A percentile compares a stretch with the other conserved stretches of the same genome.
These are phyloP conservation scores for Catocala nupta DNA, from an alignment of 2,888 invertebrate species.

Conservation along the genomic window DNA sequence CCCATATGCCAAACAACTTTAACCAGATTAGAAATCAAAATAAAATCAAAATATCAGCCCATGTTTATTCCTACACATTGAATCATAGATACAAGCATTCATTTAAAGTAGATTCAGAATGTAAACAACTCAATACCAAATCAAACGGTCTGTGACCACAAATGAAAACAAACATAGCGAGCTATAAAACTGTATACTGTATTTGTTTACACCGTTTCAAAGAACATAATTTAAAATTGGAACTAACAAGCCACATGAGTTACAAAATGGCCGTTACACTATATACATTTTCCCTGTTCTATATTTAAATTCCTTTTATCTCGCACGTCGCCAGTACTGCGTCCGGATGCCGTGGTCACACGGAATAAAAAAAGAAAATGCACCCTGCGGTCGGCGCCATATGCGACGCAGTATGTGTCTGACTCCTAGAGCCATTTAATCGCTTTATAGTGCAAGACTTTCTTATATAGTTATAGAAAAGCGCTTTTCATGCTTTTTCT, in stretches of 20 bases:
- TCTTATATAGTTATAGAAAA: constrained; percentile 13
- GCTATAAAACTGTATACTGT: constrained; percentile 6
- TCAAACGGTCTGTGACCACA: constrained; percentile 33
- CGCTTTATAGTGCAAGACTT: constrained; percentile 41
- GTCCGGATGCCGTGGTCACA: constrained; percentile 55
- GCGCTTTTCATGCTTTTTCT: constrained; percentile 26
- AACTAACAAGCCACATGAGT: constrained; percentile 41
- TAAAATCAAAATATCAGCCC: too few species aligned
- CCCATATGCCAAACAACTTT: too few species aligned
- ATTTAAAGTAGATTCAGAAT: constrained; percentile 2
- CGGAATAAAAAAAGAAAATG: constrained; percentile 56
- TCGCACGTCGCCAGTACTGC: constrained; percentile 49
- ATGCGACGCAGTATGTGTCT: constrained; percentile 56
- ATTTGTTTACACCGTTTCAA: constrained; percentile 30
- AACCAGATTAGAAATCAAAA: too few species aligned
- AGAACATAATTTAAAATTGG: constrained; percentile 23
- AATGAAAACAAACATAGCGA: constrained; percentile 36
- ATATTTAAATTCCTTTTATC: constrained; percentile 77
- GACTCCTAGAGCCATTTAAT: constrained; percentile 40
- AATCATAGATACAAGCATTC: neutral
- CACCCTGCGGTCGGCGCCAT: constrained; percentile 60
- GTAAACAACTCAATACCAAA: constrained; percentile 35
- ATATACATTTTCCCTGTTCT: constrained; percentile 68
- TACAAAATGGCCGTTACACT: constrained; percentile 47
- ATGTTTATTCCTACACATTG: too few species aligned